These are phyloP conservation scores for Eriosoma lanigerum DNA, from an alignment of 1,140 invertebrate species.

Conservation along the genomic window DNA sequence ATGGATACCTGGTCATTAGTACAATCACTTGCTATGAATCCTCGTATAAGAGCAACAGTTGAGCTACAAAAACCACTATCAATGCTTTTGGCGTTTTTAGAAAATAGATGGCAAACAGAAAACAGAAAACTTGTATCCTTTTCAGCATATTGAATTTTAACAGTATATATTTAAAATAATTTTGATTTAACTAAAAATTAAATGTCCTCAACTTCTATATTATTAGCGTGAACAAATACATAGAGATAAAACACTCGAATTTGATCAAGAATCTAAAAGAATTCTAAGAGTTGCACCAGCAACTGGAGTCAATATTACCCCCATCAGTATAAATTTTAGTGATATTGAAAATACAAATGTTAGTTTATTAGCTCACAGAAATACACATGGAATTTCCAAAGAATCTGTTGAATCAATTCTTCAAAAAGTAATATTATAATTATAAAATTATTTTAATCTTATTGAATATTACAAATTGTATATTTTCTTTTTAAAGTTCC, in stretches of 20 bases:
- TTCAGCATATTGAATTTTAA: neutral
- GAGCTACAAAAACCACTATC: conserved; percentile 75
- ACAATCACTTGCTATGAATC: conserved; percentile 86
- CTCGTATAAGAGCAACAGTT: conserved; percentile 73
- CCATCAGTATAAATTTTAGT: conserved; percentile 44
- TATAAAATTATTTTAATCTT: neutral
- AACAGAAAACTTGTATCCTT: conserved; percentile 65
- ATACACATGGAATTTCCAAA: conserved; percentile 47
- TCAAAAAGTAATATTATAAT: conserved; percentile 25
- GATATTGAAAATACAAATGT: conserved; percentile 49
- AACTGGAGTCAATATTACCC: conserved; percentile 44
- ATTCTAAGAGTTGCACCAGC: conserved; percentile 35
- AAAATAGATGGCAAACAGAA: conserved; percentile 72
- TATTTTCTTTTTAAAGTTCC: conserved; percentile 3
- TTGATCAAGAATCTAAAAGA: conserved; percentile 45
- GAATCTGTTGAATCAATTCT: conserved; percentile 48
- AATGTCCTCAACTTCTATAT: neutral
- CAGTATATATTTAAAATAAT: neutral
- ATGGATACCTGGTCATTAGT: conserved; percentile 81
- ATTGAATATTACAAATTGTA: neutral
- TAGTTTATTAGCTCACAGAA: conserved; percentile 48
- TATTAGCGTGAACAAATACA: conserved; percentile 48
- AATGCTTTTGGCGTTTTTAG: conserved; percentile 74
- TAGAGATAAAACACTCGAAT: conserved; percentile 20
- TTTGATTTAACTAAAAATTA: neutral